Evolutionary conservation across 2,113 vertebrate genomes (phyloP), one percentile per base, ranked within the genome.

Genomic region (Hemiprocne comata): DNA sequence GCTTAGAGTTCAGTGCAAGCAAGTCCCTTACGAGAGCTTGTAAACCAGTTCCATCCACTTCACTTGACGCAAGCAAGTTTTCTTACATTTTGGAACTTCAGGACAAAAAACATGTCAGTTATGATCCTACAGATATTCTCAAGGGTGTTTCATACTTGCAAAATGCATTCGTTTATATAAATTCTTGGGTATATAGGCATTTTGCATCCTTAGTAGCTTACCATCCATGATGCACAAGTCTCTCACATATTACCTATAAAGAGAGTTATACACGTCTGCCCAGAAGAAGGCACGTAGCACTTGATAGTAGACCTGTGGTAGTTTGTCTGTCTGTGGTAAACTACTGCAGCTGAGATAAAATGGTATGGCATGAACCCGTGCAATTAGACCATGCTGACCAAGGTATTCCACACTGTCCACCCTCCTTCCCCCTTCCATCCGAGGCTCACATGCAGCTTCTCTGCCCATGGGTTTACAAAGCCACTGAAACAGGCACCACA

Each of bases 211-310:
- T 26, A 60, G 23, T 10, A 58, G 13, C 61, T 67, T 19, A 33
- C 36, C 11, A 50, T 15, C 13, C 1, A 2, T 1, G 1, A 29
- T 11, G 16, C 29, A 21, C 18, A 48, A 71, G 26, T 26, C 28
- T 46, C 55, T 88, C 69, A 25, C 42, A 6, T 6, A 6, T 54
- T 58, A 64, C 28, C 13, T 21, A 25, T 1, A 73, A 83, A 67
- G 15, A 40, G 29, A 10, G 21, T 46, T 25, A 74, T 11, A 36
- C 7, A n/a, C 18, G 51, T 42, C 25, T 54, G 16, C 23, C 38
- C 40, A 36, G 28, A 42, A 81, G 46, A 53, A 75, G 13, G 31
- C 17, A 17, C 3, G 8, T 24, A 62, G 48, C 44, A 46, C 50
- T 10, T 23, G 11, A 20, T 17, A 69, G 12, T 3, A 51, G n/a